phyloP scores from a whole-genome alignment of 2,113 vertebrate species.

The Tretioscincus oriximinensis region DNA sequence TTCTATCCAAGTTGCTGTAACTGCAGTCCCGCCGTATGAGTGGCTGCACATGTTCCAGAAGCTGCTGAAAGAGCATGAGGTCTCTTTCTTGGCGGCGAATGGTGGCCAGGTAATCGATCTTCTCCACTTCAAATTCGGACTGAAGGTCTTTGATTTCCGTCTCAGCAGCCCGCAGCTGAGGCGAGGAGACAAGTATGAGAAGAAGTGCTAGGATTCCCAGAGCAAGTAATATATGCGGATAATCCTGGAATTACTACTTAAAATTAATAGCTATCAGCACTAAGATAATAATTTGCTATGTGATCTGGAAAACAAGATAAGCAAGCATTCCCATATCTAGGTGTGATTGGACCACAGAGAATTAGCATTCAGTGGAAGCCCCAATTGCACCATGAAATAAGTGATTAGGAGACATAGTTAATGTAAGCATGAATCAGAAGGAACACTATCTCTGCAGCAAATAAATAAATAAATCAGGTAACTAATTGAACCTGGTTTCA shows the following conservation, averaged over 20 bases:
- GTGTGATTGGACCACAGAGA: background rate
- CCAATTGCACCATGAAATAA: background rate
- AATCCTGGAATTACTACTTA: background rate
- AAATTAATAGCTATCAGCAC: background rate
- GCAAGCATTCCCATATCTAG: background rate
- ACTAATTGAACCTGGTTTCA: background rate
- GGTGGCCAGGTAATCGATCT: slow-evolving; percentile 82
- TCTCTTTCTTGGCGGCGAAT: slow-evolving; percentile 83
- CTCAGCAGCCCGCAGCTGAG: slow-evolving; percentile 81
- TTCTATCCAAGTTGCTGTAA: slow-evolving; percentile 86
- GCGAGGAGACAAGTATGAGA: accelerated
- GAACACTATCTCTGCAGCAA: background rate
- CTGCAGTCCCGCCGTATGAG: slow-evolving; percentile 83
- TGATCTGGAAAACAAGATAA: background rate
- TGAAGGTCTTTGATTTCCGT: slow-evolving; percentile 88
- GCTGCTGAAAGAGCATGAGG: slow-evolving; percentile 77
- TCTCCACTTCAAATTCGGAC: slow-evolving; percentile 84
- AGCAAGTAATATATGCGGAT: background rate
- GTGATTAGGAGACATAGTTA: background rate
- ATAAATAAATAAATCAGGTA: no score
- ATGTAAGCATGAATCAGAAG: background rate
- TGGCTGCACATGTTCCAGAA: slow-evolving; percentile 81
- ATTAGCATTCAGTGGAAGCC: background rate
- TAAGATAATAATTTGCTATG: background rate
- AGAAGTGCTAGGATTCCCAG: background rate